Base-by-base conservation (phyloP, 2,113 vertebrate species). In the Paraplagusia blochii region DNA sequence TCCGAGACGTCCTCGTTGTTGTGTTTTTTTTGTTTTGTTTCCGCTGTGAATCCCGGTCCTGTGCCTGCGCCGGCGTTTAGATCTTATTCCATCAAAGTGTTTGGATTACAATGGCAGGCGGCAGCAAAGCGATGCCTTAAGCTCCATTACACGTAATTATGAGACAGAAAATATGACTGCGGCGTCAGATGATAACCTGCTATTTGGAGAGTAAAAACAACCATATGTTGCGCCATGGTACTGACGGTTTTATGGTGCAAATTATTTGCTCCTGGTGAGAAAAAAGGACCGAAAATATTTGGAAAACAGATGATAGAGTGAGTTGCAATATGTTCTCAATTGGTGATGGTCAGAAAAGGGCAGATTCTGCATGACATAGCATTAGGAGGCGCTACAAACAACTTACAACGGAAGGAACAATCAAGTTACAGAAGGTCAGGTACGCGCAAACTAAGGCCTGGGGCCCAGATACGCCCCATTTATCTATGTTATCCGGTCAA, bases 11-110 rank as follows among this genome's bases (percentile, higher is more conserved):
- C 22, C 47, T 65, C 82, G 66, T 68, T 72, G 63, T 78, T 58
- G 58, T 79, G n/a, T n/a, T n/a, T n/a, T n/a, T n/a, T n/a, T n/a
- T n/a, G n/a, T 80, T 79, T 74, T 72, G 65, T 70, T 72, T 58
- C 40, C 53, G 54, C 47, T 0, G 44, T 48, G 72, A 43, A 57
- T 80, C 49, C 16, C 40, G 67, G 46, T 69, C 69, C 70, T 70
- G 61, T 54, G 60, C 77, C 81, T 34, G 72, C 44, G 34, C 78
- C 55, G 43, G 19, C 7, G 58, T 77, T 85, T 83, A 78, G 76
- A 83, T 85, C 66, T 77, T n/a, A 68, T 82, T 63, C 73, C 74
- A 77, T 81, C 72, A 83, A 83, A 84, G 55, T 8, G 15, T 61
- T 74, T 36, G 58, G 67, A 71, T 86, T 63, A 69, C 66, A 78